A percentile compares a stretch with the other conserved stretches of the same genome.
phyloP scores from a whole-genome alignment of 1,140 invertebrate genomes.

The Drosophila ercepeae region DNA sequence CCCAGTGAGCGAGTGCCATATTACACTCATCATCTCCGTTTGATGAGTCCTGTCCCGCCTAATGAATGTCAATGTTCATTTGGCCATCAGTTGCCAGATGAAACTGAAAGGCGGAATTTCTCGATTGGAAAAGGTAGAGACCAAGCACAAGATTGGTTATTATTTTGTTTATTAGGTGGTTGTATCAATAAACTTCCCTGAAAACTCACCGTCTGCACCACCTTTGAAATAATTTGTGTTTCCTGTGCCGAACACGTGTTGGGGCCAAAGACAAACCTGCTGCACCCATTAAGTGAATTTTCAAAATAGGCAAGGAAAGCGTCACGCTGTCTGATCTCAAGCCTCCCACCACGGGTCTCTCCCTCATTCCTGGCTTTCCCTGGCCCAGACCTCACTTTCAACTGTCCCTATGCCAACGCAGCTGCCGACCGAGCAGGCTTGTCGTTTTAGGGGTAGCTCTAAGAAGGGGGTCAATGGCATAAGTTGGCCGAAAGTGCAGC shows the following conservation, averaged over 20 bases:
- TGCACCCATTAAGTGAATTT: constrained; percentile 20
- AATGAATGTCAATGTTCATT: constrained; percentile 60
- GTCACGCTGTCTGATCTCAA: constrained; percentile 51
- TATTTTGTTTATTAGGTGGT: no score
- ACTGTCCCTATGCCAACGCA: constrained; percentile 52
- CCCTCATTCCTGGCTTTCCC: no score
- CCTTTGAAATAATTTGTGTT: not conserved
- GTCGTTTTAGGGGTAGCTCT: constrained; percentile 3
- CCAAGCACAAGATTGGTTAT: not conserved
- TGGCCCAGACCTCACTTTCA: not conserved
- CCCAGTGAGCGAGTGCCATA: constrained; percentile 36
- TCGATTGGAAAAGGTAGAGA: not conserved
- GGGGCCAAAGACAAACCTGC: constrained; percentile 5
- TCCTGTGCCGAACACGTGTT: constrained; percentile 22
- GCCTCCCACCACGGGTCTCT: constrained; percentile 5
- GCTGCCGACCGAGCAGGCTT: constrained; percentile 48
- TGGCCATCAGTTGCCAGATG: constrained; percentile 3
- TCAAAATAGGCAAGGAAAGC: constrained; percentile 21
- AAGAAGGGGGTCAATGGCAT: constrained; percentile 41
- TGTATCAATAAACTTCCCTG: no score
- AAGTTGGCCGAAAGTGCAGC: constrained; percentile 19
- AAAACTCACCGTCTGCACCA: no score
- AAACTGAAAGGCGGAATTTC: constrained; percentile 7
- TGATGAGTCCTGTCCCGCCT: constrained; percentile 37
- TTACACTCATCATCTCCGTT: constrained; percentile 42